A percentile compares a stretch with the other conserved stretches of the same genome.
Conservation (phyloP, 37 sponge, comb jelly and placozoan genomes). For the Cladorhizidae sp. region DNA sequence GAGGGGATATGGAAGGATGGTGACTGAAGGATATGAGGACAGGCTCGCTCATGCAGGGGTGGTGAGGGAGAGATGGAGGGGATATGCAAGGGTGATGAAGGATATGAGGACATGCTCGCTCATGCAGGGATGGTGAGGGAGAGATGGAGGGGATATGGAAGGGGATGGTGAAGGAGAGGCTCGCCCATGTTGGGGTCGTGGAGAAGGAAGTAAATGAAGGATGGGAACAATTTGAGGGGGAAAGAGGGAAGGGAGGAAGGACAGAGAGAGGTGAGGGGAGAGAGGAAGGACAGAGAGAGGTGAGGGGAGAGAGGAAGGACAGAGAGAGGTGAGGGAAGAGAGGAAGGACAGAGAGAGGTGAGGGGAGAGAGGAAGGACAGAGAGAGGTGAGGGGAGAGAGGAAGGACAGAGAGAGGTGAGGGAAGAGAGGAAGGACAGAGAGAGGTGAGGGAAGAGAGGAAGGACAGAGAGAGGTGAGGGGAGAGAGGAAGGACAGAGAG, state of each 20-base stretch:
- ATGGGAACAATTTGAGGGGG: too few relatives aligned
- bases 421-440: not conserved
- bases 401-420: not conserved
- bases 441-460: not conserved
- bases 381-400: not conserved
- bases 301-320: not conserved
- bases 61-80: not conserved
- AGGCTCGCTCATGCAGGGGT: too few relatives aligned
- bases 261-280: not conserved
- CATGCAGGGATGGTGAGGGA: too few relatives aligned
- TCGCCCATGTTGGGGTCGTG: too few relatives aligned
- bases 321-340: not conserved
- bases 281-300: not conserved
- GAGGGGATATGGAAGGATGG: not conserved
- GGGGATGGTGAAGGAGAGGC: too few relatives aligned
- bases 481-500: not conserved
- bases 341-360: not conserved
- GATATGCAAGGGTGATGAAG: not conserved
- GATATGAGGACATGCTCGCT: not conserved
- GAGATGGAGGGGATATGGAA: too few relatives aligned
- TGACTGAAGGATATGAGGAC: not conserved
- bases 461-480: not conserved
- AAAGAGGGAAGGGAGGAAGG: not conserved
- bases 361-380: not conserved
- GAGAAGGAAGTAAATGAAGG: too few relatives aligned